phyloP scores from a whole-genome alignment of 1,140 invertebrate genomes.

The Bradynema listronoti region DNA sequence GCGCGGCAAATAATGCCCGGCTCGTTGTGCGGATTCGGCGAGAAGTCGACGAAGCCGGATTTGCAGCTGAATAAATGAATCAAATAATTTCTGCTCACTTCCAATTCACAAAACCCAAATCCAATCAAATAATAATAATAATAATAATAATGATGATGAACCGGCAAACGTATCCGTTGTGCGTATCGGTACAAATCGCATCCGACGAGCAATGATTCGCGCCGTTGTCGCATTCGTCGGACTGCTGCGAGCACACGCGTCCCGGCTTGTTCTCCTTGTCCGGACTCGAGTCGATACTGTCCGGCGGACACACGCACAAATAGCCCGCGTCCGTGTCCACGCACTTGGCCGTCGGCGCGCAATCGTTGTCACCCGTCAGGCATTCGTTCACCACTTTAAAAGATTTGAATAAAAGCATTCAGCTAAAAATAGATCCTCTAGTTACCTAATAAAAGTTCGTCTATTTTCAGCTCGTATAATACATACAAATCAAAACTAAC shows the following conservation, averaged over 20 bases:
- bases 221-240: conserved; percentile 51
- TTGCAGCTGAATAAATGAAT: too few species aligned
- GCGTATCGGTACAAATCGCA: conserved; percentile 58
- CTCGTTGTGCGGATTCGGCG: conserved; percentile 48
- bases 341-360: conserved; percentile 48
- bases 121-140: too few species aligned
- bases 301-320: conserved; percentile 50
- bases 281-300: conserved; percentile 46
- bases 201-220: conserved; percentile 55
- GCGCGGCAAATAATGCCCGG: conserved; percentile 50
- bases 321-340: conserved; percentile 56
- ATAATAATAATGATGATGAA: too few species aligned
- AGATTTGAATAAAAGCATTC: conserved; percentile 7
- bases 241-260: conserved; percentile 45
- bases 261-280: conserved; percentile 51
- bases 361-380: conserved; percentile 46
- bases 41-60: conserved; percentile 58
- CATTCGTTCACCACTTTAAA: conserved; percentile 54
- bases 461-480: not conserved
- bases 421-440: not conserved
- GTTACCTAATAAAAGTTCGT: too few species aligned
- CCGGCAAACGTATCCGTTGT: conserved; percentile 57
- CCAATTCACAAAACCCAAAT: too few species aligned
- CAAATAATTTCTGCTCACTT: too few species aligned
- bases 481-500: conserved; percentile 29